A percentile compares a stretch with the other conserved stretches of the same genome.
Conservation (phyloP, 2,888 invertebrate genomes). For the Siphonodentalium dalli region DNA sequence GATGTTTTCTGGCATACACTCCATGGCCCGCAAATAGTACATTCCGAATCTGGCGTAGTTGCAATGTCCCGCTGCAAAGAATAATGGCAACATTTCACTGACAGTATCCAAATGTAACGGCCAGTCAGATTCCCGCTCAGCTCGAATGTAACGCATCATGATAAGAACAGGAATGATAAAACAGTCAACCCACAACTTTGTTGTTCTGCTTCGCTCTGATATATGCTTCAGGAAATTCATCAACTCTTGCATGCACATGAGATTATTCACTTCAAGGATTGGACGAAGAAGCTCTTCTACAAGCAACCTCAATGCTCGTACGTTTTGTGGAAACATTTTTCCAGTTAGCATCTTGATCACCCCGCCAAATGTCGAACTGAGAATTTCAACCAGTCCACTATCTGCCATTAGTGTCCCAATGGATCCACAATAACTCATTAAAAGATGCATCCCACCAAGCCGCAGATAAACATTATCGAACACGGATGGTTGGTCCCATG, state of each 20-base stretch:
- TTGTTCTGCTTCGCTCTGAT: constrained; percentile 5
- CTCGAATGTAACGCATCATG: constrained; percentile 23
- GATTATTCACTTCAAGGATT: background rate
- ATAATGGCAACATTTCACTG: constrained; percentile 28
- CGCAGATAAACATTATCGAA: constrained; percentile 11
- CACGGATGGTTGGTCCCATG: constrained; percentile 15
- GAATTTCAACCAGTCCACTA: no score
- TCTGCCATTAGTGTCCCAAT: constrained; percentile 21
- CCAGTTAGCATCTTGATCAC: constrained; percentile 31
- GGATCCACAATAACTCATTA: no score
- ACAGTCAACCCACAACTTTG: constrained; percentile 18
- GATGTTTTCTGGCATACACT: constrained; percentile 16
- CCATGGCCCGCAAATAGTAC: constrained; percentile 24
- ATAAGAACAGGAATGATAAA: constrained; percentile 26
- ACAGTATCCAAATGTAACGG: no score
- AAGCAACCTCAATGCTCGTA: constrained; percentile 27
- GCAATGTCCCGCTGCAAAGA: constrained; percentile 21
- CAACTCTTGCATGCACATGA: background rate
- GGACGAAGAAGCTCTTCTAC: constrained; percentile 26
- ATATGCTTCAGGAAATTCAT: background rate
- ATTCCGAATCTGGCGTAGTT: constrained; percentile 22
- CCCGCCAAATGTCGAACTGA: constrained; percentile 17
- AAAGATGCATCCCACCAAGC: no score
- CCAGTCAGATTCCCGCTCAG: constrained; percentile 25
- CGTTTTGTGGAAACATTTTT: constrained; percentile 33